A percentile compares a stretch with the other conserved stretches of the same genome.
Evolutionary conservation across 35 echinoderm and acorn worm genomes (phyloP).

Genomic region (Eucidaris tribuloides): DNA sequence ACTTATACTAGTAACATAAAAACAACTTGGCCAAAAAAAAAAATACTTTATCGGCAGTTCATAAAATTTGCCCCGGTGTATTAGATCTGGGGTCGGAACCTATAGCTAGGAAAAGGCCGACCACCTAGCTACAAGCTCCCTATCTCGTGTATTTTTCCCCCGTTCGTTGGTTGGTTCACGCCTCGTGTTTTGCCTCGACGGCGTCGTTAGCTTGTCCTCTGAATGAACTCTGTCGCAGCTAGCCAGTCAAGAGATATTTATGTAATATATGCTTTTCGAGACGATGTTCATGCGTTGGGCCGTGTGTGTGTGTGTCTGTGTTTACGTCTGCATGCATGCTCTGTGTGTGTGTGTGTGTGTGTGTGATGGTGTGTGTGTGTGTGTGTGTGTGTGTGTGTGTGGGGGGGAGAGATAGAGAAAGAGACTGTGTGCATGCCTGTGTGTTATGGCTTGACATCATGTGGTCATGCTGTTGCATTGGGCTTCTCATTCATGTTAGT

Average conservation of each 20-base stretch:
- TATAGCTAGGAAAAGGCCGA: too few species aligned
- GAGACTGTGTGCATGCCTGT: not conserved
- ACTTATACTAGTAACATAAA: too few species aligned
- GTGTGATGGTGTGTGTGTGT: not conserved
- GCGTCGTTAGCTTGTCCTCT: constrained; percentile 3
- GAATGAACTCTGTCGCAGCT: not conserved
- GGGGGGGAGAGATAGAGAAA: not conserved
- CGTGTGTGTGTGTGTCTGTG: constrained; percentile 12
- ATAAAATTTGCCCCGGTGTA: too few species aligned
- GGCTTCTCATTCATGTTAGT: too few species aligned
- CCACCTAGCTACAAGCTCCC: not conserved
- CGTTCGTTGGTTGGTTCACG: too few species aligned
- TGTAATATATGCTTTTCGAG: constrained; percentile 27
- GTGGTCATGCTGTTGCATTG: too few species aligned
- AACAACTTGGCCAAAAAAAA: too few species aligned
- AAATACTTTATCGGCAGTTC: too few species aligned
- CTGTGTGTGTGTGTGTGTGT: constrained; percentile 5
- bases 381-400: not conserved
- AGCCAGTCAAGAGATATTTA: constrained; percentile 26
- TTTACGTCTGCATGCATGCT: not conserved
- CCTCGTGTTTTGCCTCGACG: too few species aligned
- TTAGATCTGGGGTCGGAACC: too few species aligned
- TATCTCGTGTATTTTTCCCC: not conserved
- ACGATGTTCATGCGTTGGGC: not conserved
- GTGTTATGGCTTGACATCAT: too few species aligned